These are phyloP conservation scores for Helobdella robusta DNA, from an alignment of 2,888 invertebrate species.

Conservation along the genomic window DNA sequence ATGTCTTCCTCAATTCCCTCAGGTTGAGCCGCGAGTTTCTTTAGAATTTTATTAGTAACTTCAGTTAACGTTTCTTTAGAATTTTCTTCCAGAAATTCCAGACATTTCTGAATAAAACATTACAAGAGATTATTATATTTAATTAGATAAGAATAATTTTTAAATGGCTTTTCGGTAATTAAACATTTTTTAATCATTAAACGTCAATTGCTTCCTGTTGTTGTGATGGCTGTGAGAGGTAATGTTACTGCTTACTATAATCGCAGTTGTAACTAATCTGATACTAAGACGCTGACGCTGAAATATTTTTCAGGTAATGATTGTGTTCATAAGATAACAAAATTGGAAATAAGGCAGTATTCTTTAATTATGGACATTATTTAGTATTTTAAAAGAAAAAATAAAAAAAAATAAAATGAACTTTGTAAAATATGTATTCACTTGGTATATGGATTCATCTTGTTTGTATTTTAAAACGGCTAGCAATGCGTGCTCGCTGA, in stretches of 20 bases:
- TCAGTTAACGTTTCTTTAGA: slow-evolving; percentile 79
- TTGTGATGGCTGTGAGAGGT: too few relatives aligned
- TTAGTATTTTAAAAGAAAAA: background rate
- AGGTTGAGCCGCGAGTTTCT: slow-evolving; percentile 65
- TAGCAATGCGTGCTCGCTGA: slow-evolving; percentile 82
- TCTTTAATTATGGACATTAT: background rate
- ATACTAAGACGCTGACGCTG: too few relatives aligned
- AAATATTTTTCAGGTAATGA: too few relatives aligned
- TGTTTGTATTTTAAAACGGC: slow-evolving; percentile 70
- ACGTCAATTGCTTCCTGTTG: too few relatives aligned
- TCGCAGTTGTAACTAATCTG: too few relatives aligned
- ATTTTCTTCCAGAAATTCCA: slow-evolving; percentile 70
- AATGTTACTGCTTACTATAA: too few relatives aligned
- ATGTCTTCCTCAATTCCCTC: slow-evolving; percentile 75
- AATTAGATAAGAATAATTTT: background rate
- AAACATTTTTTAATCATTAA: too few relatives aligned
- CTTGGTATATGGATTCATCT: slow-evolving; percentile 43
- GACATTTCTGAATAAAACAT: slow-evolving; percentile 44
- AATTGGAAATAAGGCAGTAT: background rate
- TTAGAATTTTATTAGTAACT: slow-evolving; percentile 76
- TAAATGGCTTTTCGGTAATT: too few relatives aligned
- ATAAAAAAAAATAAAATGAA: background rate
- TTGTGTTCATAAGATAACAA: too few relatives aligned
- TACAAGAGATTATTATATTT: background rate
- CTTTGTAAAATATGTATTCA: too few relatives aligned